Base-by-base conservation (phyloP, 30 jellyfish, hydroid and myxozoan species). In the Cassiopea xamachana region DNA sequence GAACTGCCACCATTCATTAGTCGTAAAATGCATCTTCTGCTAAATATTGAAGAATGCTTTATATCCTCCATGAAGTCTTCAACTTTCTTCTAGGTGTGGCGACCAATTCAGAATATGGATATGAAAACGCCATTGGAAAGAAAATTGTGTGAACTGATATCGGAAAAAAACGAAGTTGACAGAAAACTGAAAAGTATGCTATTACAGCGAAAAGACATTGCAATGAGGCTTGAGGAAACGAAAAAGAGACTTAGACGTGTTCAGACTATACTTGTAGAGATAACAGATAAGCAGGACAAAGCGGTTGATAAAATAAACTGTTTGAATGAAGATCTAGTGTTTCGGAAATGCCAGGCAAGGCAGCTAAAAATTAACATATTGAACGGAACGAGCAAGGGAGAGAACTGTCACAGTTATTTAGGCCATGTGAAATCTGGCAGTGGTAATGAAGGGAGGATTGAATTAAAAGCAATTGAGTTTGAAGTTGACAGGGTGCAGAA, bases 111-210 rank as follows among this genome's bases (percentile, higher is more conserved):
- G 61, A 49, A 71, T 12, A 74, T 87, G 39, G 89, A 87, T 48
- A 80, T 64, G 14, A 77, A 87, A 80, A 59, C 94, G 68, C 86
- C 76, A 5, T 80, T 80, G 94, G 94, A 87, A 77, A 62, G 78
- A 61, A 87, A 87, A 49, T 89, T 87, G 55, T 46, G 77, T 12
- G 94, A 87, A 78, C 76, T 87, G 7, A 27, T 87, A 2, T 44
- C 77, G 3, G 94, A 87, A 74, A 75, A 87, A 77, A 45, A 77
- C 14, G 75, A 1, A 2, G 84, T 77, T 15, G 84, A 44, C 7
- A 69, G 6, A 10, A 79, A 77, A 0, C 75, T 77, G 48, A 48
- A n/a, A 10, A 68, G 77, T 5, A 55, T 74, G 45, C 39, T 50
- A 16, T 16, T 49, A 18, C 74, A 72, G 43, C 81, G 48, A 82